phyloP scores from a whole-genome alignment of 1,140 invertebrate species.

The Druon quercuslanigerum region DNA sequence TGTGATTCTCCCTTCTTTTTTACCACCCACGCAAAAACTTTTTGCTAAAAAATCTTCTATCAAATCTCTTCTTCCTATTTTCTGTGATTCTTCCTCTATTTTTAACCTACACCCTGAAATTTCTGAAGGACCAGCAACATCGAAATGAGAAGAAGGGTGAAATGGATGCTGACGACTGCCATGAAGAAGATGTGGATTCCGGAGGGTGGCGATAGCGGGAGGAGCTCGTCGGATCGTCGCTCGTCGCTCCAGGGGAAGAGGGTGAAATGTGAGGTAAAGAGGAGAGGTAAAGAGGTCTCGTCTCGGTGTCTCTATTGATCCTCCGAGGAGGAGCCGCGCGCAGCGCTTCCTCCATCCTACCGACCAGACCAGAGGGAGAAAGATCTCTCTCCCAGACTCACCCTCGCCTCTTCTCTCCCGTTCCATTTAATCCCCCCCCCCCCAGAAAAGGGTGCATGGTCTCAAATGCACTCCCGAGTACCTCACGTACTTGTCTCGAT shows the following conservation, averaged over 20 bases:
- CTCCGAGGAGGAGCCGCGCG: conserved; percentile 71
- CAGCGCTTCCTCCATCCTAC: conserved; percentile 68
- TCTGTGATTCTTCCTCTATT: conserved; percentile 24
- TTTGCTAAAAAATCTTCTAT: not conserved
- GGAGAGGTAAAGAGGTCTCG: conserved; percentile 70
- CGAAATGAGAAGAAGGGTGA: conserved; percentile 36
- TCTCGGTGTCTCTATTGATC: conserved; percentile 76
- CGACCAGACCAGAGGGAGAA: conserved; percentile 43
- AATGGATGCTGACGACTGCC: conserved; percentile 48
- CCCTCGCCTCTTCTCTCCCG: conserved; percentile 32
- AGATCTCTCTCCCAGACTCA: conserved; percentile 45
- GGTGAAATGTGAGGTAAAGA: conserved; percentile 25
- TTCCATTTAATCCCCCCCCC: conserved; percentile 27
- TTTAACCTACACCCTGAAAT: conserved; percentile 9
- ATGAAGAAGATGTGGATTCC: conserved; percentile 47
- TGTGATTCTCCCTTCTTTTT: conserved; percentile 24
- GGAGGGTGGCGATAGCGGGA: conserved; percentile 41
- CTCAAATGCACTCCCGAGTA: conserved; percentile 50
- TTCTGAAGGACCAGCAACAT: conserved; percentile 38
- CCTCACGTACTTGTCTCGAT: conserved; percentile 49
- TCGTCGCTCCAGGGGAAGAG: conserved; percentile 53
- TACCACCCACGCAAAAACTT: conserved; percentile 11
- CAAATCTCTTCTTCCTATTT: not conserved
- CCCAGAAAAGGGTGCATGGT: conserved; percentile 44
- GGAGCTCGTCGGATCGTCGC: conserved; percentile 45